Percentiles rank a stretch among this genome's conserved stretches.
Conservation (phyloP, 2,113 vertebrate species). For the Pluvialis apricaria region DNA sequence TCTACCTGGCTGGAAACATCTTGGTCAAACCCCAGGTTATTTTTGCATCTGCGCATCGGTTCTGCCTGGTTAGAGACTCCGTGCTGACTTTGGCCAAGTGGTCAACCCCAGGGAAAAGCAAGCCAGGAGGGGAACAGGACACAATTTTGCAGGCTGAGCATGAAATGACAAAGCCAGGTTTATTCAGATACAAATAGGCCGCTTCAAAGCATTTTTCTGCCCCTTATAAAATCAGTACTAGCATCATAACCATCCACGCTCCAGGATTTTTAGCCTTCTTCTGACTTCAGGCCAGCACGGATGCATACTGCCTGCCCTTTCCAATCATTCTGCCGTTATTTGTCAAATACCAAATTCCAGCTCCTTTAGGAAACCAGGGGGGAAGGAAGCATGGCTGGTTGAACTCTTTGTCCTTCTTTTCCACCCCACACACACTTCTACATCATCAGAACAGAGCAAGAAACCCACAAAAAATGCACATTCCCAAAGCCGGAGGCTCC, state of each 20-base stretch:
- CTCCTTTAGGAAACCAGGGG: background rate
- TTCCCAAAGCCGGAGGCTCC: conserved; percentile 20
- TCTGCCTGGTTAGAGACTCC: background rate
- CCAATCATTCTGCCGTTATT: background rate
- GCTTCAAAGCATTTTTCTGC: conserved; percentile 26
- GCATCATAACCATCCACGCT: background rate
- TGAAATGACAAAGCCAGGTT: conserved; percentile 30
- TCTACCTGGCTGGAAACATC: background rate
- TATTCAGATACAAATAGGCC: conserved; percentile 16
- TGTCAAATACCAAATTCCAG: conserved; percentile 26
- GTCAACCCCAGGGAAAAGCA: conserved; percentile 8
- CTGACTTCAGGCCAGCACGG: background rate
- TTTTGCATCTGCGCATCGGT: background rate
- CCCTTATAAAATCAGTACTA: background rate
- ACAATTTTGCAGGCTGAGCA: conserved; percentile 3
- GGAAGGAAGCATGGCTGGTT: background rate
- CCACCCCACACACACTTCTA: background rate
- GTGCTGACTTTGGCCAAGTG: conserved; percentile 11
- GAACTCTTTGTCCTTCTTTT: conserved; percentile 36
- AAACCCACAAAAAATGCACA: conserved; percentile 46
- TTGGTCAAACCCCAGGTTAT: conserved; percentile 27
- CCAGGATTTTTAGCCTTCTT: background rate
- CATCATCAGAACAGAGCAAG: conserved; percentile 5
- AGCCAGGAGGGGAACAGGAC: conserved; percentile 35
- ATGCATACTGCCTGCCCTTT: background rate